phyloP scores from a whole-genome alignment of 2,797 vertebrate species.

The Tadarida brasiliensis region DNA sequence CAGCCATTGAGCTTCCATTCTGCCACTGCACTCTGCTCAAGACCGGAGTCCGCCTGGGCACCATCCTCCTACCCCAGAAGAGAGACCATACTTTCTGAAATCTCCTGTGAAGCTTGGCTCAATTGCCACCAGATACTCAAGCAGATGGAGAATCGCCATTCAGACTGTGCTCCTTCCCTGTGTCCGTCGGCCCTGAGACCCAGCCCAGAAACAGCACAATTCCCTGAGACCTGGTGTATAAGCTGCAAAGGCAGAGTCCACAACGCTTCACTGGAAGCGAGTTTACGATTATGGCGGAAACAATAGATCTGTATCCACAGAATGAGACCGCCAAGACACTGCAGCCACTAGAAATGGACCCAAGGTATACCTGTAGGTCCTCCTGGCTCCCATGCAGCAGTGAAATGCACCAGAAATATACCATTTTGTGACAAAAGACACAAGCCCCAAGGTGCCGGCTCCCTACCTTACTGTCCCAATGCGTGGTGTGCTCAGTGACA shows the following conservation, averaged over 20 bases:
- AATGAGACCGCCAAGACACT: not conserved
- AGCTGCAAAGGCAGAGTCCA: not conserved
- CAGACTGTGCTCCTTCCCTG: not conserved
- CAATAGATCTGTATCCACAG: constrained; percentile 46
- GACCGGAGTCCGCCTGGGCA: not conserved
- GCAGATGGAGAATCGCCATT: not conserved
- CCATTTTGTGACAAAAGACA: not conserved
- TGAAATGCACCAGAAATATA: constrained; percentile 50
- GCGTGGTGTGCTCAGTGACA: not conserved
- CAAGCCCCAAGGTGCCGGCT: not conserved
- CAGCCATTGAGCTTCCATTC: not conserved
- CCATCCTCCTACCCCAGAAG: not conserved
- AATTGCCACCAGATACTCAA: not conserved
- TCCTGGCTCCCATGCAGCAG: not conserved
- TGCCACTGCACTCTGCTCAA: not conserved
- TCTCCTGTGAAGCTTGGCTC: not conserved
- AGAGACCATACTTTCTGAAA: not conserved
- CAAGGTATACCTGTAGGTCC: not conserved
- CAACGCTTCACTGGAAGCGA: not conserved
- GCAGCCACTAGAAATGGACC: constrained; percentile 22
- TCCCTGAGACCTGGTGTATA: not conserved
- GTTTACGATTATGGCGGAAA: not conserved
- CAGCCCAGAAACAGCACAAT: constrained; percentile 1
- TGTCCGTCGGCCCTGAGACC: not conserved
- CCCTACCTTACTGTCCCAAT: constrained; percentile 30